Evolutionary conservation across 2,888 invertebrate species (phyloP).

Genomic region (Zhengitettix transpicula): DNA sequence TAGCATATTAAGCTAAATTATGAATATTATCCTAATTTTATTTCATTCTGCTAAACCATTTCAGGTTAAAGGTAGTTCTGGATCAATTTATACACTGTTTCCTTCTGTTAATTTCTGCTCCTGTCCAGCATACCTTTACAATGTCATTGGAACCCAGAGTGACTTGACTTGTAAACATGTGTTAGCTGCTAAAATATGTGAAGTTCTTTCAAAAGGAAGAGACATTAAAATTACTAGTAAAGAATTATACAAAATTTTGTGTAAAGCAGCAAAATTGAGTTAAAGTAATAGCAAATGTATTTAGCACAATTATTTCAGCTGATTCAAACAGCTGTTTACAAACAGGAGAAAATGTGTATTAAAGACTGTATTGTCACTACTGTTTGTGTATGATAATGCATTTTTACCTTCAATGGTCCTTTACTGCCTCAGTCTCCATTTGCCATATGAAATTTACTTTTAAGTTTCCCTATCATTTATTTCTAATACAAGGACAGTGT

Average conservation of each 20-base stretch:
- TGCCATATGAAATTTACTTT: no score
- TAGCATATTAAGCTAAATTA: background rate
- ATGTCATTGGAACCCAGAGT: conserved; percentile 8
- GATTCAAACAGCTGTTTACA: no score
- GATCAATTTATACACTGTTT: conserved; percentile 11
- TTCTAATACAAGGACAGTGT: no score
- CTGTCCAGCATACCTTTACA: conserved; percentile 11
- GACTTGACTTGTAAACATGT: conserved; percentile 12
- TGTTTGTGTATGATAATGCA: no score
- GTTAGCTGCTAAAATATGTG: conserved; percentile 7
- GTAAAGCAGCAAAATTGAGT: background rate
- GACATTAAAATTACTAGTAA: background rate
- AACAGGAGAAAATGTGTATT: no score
- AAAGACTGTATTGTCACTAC: no score
- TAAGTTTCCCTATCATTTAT: no score
- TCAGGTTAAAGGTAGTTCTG: conserved; percentile 10
- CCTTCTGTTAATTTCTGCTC: conserved; percentile 11
- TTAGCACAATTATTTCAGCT: no score
- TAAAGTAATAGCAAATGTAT: background rate
- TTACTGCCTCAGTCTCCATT: no score
- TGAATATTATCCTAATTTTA: no score
- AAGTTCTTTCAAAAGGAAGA: conserved; percentile 6
- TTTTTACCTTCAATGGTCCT: no score
- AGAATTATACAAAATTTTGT: background rate
- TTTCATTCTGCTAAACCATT: background rate